Percentiles rank a stretch among this genome's conserved stretches.
Evolutionary conservation across 2,797 vertebrate species (phyloP).

Genomic region (Pangasius krempfi): DNA sequence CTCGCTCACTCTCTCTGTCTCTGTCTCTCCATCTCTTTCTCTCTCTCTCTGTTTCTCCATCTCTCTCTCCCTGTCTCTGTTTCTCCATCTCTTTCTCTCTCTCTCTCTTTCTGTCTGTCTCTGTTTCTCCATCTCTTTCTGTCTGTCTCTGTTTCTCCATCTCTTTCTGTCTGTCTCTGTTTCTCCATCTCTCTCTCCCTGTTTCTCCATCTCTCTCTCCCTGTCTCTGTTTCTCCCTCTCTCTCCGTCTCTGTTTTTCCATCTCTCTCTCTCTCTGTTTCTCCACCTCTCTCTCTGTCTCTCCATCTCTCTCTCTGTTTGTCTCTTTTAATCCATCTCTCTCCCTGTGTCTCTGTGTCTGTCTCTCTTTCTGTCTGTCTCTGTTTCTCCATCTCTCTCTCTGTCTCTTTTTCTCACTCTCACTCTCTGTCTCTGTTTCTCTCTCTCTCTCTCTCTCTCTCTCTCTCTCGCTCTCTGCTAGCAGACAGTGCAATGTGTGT

Average conservation of each 20-base stretch:
- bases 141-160: background rate
- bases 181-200: slow-evolving; percentile 48
- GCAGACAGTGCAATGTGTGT: slow-evolving; percentile 61
- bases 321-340: slow-evolving; percentile 31
- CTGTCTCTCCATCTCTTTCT: slow-evolving; percentile 34
- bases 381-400: slow-evolving; percentile 6
- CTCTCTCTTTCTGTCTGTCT: background rate
- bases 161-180: slow-evolving; percentile 40
- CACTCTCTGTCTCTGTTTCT: slow-evolving; percentile 31
- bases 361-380: background rate
- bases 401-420: too few species aligned
- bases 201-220: slow-evolving; percentile 32
- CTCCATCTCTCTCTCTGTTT: too few species aligned
- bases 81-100: slow-evolving; percentile 35
- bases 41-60: slow-evolving; percentile 40
- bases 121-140: slow-evolving; percentile 14
- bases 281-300: slow-evolving; percentile 44
- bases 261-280: slow-evolving; percentile 41
- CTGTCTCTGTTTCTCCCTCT: slow-evolving; percentile 35
- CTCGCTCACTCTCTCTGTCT: slow-evolving; percentile 43
- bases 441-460: slow-evolving; percentile 40
- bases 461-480: slow-evolving; percentile 48
- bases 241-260: slow-evolving; percentile 42
- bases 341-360: background rate
- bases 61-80: background rate